A percentile compares a stretch with the other conserved stretches of the same genome.
phyloP scores from a whole-genome alignment of 2,113 vertebrate genomes.

The Candoia aspera region DNA sequence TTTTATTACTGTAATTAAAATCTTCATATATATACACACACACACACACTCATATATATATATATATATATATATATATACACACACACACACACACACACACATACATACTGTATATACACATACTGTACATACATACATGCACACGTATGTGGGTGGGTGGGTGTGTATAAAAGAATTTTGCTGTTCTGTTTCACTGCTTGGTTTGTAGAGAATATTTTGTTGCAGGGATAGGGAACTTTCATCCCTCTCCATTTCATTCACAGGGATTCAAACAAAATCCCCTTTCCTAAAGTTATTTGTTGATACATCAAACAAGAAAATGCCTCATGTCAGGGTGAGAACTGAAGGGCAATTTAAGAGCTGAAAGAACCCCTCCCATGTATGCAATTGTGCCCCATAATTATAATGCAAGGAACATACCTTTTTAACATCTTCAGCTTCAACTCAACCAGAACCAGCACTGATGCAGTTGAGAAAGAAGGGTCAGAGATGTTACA shows the following conservation, averaged over 20 bases:
- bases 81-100: no score
- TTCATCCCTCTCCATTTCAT: neutral
- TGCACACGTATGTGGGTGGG: neutral
- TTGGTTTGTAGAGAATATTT: neutral
- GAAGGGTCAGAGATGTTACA: neutral
- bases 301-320: neutral
- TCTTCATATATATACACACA: neutral
- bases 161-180: neutral
- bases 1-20: neutral
- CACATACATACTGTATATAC: no score
- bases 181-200: neutral
- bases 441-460: neutral
- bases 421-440: neutral
- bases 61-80: neutral
- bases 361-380: neutral
- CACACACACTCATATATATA: neutral
- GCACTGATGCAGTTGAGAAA: neutral
- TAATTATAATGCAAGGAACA: neutral
- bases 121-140: no score
- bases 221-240: neutral
- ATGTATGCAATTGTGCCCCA: neutral
- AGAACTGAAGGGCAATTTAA: neutral
- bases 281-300: neutral
- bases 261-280: neutral
- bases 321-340: neutral